These are phyloP conservation scores for Athalia rosae DNA, from an alignment of 2,888 invertebrate species.

Conservation along the genomic window DNA sequence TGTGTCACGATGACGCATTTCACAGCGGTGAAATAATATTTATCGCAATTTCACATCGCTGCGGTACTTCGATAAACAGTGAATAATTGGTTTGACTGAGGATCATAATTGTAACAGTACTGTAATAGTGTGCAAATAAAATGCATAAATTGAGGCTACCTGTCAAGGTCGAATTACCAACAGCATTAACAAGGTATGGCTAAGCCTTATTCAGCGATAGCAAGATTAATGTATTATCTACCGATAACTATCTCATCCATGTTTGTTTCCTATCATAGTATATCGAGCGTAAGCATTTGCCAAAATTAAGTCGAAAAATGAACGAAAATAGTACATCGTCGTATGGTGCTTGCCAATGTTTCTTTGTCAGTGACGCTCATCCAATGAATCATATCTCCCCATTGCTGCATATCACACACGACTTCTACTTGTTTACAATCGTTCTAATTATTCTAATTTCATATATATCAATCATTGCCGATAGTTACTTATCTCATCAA, in stretches of 20 bases:
- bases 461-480: background rate
- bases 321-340: too few species aligned
- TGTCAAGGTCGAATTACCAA: conserved; percentile 70
- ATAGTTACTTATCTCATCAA: too few species aligned
- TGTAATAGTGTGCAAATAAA: conserved; percentile 53
- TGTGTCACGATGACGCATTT: too few species aligned
- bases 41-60: background rate
- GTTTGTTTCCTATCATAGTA: too few species aligned
- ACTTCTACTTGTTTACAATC: background rate
- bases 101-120: background rate
- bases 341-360: background rate
- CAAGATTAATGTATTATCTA: conserved; percentile 46
- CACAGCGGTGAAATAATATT: too few species aligned
- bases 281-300: too few species aligned
- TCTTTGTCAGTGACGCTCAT: background rate
- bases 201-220: conserved; percentile 62
- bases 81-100: background rate
- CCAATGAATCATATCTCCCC: background rate
- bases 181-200: conserved; percentile 69
- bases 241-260: too few species aligned
- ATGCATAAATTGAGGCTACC: conserved; percentile 70
- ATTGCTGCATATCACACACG: background rate
- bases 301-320: too few species aligned
- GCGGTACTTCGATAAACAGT: background rate
- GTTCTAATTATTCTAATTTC: background rate